Evolutionary conservation across 1,140 invertebrate genomes (phyloP), one percentile per base, ranked within the genome.

Genomic region (Maniola jurtina): DNA sequence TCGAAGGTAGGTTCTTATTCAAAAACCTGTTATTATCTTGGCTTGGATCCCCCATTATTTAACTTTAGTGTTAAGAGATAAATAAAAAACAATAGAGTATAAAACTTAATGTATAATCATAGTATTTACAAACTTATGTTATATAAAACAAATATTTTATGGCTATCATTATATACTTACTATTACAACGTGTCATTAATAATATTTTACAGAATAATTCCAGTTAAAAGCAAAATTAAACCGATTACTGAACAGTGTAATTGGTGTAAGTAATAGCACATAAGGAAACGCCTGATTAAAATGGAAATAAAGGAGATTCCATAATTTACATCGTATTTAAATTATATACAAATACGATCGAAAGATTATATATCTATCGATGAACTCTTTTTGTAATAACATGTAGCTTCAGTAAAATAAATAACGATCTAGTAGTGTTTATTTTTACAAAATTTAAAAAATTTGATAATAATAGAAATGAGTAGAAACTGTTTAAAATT

Each of bases 21-120:
- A 38, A 0, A 38, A 9, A 38, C 25, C 25, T 25, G 25, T 25
- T 1, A 25, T n/a, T n/a, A 25, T 25, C 25, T 2, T n/a, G 4
- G 25, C 25, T 11, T 45, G 9, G 42, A 5, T n/a, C 9, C 5
- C 1, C 5, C 5, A 45, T 45, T 8, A 45, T 45, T 38, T 11
- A 9, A n/a, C 5, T 9, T 13, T 45, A 13, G 10, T 45, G 45
- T 13, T 64, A 48, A 72, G 72, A 77, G 72, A 72, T 70, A 79
- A 88, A 86, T 85, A 76, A 87, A 90, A 89, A 83, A 84, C 88
- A 80, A 87, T 88, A 68, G 74, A 88, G 88, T 90, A 90, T 90
- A 90, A 90, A 90, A 90, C 86, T 90, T 90, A 90, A 90, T 88
- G 84, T 90, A 88, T 90, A 90, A 88, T 90, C 81, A 83, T 87